phyloP scores from a whole-genome alignment of 2,113 vertebrate genomes.

The Corythaixoides concolor region DNA sequence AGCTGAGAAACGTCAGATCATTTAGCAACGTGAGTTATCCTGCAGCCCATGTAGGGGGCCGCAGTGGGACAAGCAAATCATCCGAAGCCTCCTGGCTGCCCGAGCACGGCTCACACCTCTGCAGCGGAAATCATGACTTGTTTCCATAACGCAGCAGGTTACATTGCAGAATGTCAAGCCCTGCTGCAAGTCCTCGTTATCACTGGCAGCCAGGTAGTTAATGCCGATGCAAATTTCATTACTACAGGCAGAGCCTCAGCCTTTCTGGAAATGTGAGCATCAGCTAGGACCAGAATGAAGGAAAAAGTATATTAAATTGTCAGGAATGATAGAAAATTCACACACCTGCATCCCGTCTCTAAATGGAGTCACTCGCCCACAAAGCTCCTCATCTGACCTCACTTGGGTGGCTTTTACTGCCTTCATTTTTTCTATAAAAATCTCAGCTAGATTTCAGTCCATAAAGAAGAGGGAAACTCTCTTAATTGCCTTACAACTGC shows the following conservation, averaged over 20 bases:
- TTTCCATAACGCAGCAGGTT: fast-evolving
- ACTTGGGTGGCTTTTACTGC: conserved; percentile 2
- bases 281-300: background rate
- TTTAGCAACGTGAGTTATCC: background rate
- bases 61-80: background rate
- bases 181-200: background rate
- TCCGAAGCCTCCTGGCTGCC: background rate
- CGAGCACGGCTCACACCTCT: fast-evolving
- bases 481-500: background rate
- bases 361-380: background rate
- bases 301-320: background rate
- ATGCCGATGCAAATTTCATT: background rate
- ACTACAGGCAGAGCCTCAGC: background rate
- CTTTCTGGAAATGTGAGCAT: background rate
- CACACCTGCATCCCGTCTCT: background rate
- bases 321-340: background rate
- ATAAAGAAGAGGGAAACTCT: background rate
- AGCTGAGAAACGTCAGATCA: background rate
- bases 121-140: background rate
- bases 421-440: background rate
- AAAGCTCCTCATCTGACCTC: background rate
- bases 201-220: background rate
- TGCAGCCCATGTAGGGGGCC: background rate
- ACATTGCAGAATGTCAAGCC: background rate
- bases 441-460: background rate